Conservation (phyloP, 2,113 vertebrate species). For the Pterocles burchelli region DNA sequence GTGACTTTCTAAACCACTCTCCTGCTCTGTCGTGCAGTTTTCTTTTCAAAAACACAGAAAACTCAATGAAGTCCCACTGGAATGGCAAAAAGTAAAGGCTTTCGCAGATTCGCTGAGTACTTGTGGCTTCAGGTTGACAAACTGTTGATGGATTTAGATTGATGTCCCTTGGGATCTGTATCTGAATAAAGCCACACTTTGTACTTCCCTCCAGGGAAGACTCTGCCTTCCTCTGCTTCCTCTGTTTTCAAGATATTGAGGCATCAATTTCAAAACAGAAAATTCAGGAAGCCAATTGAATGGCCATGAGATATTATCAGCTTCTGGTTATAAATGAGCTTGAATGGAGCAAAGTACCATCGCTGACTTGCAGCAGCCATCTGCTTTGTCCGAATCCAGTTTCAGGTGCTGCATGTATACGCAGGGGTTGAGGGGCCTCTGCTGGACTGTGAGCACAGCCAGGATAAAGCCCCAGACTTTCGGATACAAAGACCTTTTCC, state of each 20-base stretch:
- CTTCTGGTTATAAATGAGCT: neutral
- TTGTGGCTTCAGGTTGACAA: neutral
- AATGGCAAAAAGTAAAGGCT: neutral
- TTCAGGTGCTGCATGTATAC: neutral
- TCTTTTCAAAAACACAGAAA: neutral
- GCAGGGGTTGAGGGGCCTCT: neutral
- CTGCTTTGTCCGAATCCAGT: neutral
- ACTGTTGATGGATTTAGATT: conserved; percentile 17
- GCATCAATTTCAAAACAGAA: conserved; percentile 16
- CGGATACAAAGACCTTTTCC: neutral
- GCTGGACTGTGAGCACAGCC: neutral
- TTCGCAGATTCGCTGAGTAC: neutral
- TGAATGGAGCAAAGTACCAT: neutral
- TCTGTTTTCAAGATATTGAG: conserved; percentile 25
- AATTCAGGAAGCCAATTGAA: conserved; percentile 56
- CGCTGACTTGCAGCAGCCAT: neutral
- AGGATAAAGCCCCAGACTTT: neutral
- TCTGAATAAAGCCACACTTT: neutral
- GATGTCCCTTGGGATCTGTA: neutral
- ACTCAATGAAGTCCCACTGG: neutral
- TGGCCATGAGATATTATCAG: conserved; percentile 31
- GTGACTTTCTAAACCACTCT: neutral
- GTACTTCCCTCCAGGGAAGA: conserved; percentile 15
- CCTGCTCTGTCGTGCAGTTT: neutral
- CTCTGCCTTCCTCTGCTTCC: conserved; percentile 13